These are phyloP conservation scores for Vannuccia rotundouncinata DNA, from an alignment of 2,888 invertebrate species.

Conservation along the genomic window DNA sequence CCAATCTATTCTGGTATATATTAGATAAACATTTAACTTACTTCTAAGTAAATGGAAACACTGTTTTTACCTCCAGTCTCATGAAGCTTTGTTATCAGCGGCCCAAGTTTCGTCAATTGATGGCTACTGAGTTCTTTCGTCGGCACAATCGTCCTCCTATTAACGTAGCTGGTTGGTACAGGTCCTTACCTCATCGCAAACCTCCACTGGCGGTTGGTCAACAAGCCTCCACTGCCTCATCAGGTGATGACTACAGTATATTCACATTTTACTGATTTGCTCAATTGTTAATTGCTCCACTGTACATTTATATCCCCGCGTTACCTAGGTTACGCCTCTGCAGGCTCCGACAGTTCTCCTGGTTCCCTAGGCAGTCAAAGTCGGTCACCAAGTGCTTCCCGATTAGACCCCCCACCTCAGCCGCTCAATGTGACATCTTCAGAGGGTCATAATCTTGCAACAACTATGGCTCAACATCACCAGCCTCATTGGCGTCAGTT, in stretches of 20 bases:
- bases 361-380: conserved; percentile 38
- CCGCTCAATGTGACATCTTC: neutral
- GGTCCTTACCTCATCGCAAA: conserved; percentile 37
- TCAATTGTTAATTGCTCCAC: neutral
- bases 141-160: conserved; percentile 65
- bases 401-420: neutral
- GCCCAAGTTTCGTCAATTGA: conserved; percentile 83
- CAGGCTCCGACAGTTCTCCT: conserved; percentile 38
- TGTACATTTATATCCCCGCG: neutral
- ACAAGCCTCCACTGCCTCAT: conserved; percentile 5
- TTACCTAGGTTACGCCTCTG: conserved; percentile 38
- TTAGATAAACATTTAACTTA: too few species aligned
- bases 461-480: neutral
- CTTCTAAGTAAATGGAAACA: too few species aligned
- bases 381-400: conserved; percentile 36
- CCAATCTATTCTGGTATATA: too few species aligned
- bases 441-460: neutral
- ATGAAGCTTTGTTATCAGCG: conserved; percentile 85
- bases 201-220: neutral
- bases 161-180: conserved; percentile 73
- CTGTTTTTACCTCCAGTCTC: conserved; percentile 63
- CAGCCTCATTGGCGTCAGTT: conserved; percentile 1
- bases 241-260: too few species aligned
- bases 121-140: conserved; percentile 78
- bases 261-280: neutral